Evolutionary conservation across 2,797 vertebrate species (phyloP).

Genomic region (Cyclura pinguis): DNA sequence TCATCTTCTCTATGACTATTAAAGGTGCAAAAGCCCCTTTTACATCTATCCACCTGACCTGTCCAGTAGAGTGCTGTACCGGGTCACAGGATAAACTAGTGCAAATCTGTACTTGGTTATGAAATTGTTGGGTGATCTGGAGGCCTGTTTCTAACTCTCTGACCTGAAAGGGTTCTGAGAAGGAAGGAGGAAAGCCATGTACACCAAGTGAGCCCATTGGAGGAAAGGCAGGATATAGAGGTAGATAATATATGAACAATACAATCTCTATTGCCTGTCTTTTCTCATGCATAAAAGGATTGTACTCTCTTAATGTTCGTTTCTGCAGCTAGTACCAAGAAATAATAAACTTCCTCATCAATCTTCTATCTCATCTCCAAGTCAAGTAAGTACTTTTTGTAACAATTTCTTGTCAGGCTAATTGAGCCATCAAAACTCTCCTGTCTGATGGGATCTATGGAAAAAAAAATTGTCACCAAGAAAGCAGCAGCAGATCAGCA

Average conservation of each 20-base stretch:
- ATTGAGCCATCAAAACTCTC: constrained; percentile 13
- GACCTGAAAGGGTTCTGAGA: background rate
- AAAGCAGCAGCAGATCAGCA: background rate
- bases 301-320: background rate
- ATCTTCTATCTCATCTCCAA: constrained; percentile 12
- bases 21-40: background rate
- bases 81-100: background rate
- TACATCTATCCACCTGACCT: background rate
- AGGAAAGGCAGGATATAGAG: background rate
- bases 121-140: background rate
- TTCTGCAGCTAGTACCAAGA: background rate
- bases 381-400: constrained; percentile 1
- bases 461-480: no score
- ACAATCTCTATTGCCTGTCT: background rate
- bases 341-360: constrained; percentile 27
- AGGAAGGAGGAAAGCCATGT: background rate
- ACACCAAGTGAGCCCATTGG: background rate
- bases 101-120: background rate
- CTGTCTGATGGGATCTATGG: background rate
- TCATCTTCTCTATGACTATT: background rate
- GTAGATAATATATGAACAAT: background rate
- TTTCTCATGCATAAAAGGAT: background rate
- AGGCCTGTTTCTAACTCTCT: background rate
- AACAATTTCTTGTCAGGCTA: constrained; percentile 10
- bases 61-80: background rate